Conservation (phyloP, 2,113 vertebrate species). For the Puma concolor region DNA sequence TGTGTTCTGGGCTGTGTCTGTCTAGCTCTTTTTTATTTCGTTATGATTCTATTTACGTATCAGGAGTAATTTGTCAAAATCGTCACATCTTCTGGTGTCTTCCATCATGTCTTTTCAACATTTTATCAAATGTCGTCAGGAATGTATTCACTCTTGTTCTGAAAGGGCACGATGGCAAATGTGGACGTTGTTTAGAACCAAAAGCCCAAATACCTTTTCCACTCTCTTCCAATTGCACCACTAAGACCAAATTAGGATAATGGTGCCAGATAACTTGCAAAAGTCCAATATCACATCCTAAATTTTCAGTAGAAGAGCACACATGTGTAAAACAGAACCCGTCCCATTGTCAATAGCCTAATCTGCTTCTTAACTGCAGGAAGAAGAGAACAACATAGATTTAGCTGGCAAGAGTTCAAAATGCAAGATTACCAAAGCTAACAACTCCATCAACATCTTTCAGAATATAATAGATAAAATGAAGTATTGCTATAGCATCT, state of each 20-base stretch:
- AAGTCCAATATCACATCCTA: neutral
- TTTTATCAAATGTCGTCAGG: neutral
- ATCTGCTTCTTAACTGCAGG: neutral
- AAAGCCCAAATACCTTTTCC: neutral
- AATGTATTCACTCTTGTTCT: neutral
- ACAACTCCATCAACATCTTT: neutral
- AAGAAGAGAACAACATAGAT: neutral
- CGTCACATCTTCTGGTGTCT: neutral
- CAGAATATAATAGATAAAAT: neutral
- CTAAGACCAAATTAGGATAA: neutral
- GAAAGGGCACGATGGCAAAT: neutral
- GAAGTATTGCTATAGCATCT: neutral
- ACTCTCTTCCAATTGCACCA: neutral
- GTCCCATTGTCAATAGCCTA: neutral
- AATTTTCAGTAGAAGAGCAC: neutral
- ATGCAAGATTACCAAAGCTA: neutral
- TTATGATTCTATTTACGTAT: neutral
- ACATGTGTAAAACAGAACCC: neutral
- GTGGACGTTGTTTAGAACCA: neutral
- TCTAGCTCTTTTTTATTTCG: neutral
- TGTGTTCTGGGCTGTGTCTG: neutral
- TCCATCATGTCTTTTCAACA: neutral
- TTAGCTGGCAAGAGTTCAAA: neutral
- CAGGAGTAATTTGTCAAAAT: neutral
- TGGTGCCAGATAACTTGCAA: neutral